These are phyloP conservation scores for Torymus tubicola DNA, from an alignment of 2,888 invertebrate genomes.

Conservation along the genomic window DNA sequence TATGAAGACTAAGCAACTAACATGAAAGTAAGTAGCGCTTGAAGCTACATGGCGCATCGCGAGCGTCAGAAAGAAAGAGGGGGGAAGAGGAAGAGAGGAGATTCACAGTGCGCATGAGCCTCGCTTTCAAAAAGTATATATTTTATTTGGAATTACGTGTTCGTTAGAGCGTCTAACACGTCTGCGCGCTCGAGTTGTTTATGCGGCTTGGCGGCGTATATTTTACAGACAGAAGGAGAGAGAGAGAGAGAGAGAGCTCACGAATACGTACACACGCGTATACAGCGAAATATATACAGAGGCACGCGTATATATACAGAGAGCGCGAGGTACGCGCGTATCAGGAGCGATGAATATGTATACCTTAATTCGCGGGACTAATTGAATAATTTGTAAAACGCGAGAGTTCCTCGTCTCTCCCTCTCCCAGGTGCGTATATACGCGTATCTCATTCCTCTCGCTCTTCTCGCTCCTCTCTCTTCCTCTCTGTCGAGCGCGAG, in stretches of 20 bases:
- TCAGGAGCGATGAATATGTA: slow-evolving; percentile 76
- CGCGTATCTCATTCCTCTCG: slow-evolving; percentile 60
- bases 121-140: slow-evolving; percentile 47
- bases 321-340: slow-evolving; percentile 56
- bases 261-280: slow-evolving; percentile 55
- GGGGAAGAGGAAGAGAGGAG: background rate
- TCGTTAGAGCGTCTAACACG: slow-evolving; percentile 73
- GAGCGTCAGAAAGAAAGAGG: slow-evolving; percentile 60
- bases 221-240: slow-evolving; percentile 57
- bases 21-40: slow-evolving; percentile 26
- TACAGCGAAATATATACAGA: slow-evolving; percentile 4
- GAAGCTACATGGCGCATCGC: slow-evolving; percentile 11
- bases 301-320: slow-evolving; percentile 23
- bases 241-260: background rate
- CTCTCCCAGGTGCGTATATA: slow-evolving; percentile 58
- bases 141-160: slow-evolving; percentile 61
- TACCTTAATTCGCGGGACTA: slow-evolving; percentile 77
- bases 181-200: slow-evolving; percentile 71
- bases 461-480: slow-evolving; percentile 47
- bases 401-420: slow-evolving; percentile 37
- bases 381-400: slow-evolving; percentile 77
- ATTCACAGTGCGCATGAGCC: background rate
- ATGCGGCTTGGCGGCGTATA: slow-evolving; percentile 68
- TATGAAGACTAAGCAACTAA: background rate
- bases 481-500: background rate